Percentiles rank a stretch among this genome's conserved stretches.
phyloP scores from a whole-genome alignment of 2,888 invertebrate species.

The Creontiades dilutus region DNA sequence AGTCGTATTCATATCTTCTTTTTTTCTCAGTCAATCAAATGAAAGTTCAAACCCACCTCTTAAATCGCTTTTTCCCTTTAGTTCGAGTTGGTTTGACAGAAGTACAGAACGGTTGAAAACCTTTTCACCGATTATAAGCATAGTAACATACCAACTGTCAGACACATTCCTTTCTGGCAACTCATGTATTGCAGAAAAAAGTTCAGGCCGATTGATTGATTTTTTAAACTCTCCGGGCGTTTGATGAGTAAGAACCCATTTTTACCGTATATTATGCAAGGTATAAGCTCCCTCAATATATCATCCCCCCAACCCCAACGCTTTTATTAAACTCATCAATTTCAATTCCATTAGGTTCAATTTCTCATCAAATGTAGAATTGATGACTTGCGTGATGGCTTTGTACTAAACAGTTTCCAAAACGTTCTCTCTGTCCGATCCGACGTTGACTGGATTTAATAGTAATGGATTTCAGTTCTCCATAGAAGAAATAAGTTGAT shows the following conservation, averaged over 20 bases:
- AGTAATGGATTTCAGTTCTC: neutral
- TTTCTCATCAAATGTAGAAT: neutral
- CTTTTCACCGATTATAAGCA: no score
- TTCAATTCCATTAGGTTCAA: neutral
- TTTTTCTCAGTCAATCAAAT: no score
- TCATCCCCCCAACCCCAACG: no score
- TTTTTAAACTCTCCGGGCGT: neutral
- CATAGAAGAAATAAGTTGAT: neutral
- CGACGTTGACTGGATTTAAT: neutral
- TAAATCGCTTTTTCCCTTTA: no score
- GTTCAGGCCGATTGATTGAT: neutral
- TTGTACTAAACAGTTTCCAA: neutral
- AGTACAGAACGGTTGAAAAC: no score
- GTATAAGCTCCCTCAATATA: neutral
- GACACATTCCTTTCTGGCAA: no score
- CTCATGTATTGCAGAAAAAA: no score
- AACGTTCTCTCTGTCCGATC: neutral
- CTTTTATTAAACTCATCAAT: neutral
- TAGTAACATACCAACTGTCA: no score
- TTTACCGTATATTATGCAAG: neutral
- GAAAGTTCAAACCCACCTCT: no score
- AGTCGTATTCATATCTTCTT: no score
- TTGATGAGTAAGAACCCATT: neutral
- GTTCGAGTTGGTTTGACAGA: no score
- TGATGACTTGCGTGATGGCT: conserved; percentile 2